A percentile compares a stretch with the other conserved stretches of the same genome.
Conservation (phyloP, 92 coral and sea anemone genomes). For the Zoanthus sansibaricus region DNA sequence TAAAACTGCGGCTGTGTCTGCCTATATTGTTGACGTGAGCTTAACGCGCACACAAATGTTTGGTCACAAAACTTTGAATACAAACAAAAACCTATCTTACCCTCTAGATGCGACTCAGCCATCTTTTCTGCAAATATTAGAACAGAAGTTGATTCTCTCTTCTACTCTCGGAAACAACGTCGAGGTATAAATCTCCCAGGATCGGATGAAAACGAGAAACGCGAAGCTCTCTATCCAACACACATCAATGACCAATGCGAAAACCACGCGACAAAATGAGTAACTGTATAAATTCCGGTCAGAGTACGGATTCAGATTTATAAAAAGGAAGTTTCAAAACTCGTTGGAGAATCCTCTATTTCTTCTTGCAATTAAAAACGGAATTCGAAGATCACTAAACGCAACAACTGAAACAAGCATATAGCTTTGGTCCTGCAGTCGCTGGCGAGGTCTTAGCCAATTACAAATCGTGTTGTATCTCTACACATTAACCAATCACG, state of each 20-base stretch:
- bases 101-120: constrained; percentile 41
- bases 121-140: constrained; percentile 18
- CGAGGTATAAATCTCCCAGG: constrained; percentile 1
- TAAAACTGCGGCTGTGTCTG: not conserved
- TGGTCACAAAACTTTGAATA: constrained; percentile 23
- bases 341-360: not conserved
- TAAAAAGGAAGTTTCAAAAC: not conserved
- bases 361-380: constrained; percentile 1
- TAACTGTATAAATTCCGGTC: not conserved
- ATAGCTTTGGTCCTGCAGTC: constrained; percentile 20
- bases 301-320: not conserved
- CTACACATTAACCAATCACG: constrained; percentile 9
- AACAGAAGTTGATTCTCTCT: not conserved
- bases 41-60: not conserved
- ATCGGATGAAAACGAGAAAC: constrained; percentile 15
- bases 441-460: constrained; percentile 28
- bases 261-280: constrained; percentile 26
- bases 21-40: constrained; percentile 22
- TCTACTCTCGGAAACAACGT: constrained; percentile 9
- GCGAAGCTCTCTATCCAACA: constrained; percentile 26
- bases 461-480: constrained; percentile 3
- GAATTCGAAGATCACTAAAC: constrained; percentile 6
- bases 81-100: not conserved
- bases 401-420: constrained; percentile 27
- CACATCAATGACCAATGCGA: constrained; percentile 29